Percentiles rank a stretch among this genome's conserved stretches.
These are phyloP conservation scores for Magallana gigas DNA, from an alignment of 1,140 invertebrate species.

Conservation along the genomic window DNA sequence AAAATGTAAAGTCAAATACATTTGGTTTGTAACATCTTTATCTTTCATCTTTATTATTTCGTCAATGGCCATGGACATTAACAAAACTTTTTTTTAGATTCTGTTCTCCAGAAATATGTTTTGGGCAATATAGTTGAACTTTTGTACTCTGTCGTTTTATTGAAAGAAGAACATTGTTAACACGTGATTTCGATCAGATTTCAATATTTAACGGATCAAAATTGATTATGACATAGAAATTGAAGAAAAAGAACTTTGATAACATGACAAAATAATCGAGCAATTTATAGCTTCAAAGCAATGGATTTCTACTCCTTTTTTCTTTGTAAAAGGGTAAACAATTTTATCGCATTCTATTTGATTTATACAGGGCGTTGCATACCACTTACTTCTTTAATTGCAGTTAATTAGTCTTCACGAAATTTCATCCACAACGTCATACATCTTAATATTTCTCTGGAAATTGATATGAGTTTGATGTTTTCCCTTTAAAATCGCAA, in stretches of 20 bases:
- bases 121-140: no score
- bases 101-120: no score
- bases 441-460: not conserved
- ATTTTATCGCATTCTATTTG: not conserved
- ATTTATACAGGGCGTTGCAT: conserved; percentile 8
- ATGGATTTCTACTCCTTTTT: not conserved
- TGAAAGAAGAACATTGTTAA: no score
- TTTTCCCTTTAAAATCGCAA: no score
- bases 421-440: not conserved
- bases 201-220: not conserved
- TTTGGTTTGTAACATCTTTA: no score
- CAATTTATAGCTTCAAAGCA: not conserved
- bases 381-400: not conserved
- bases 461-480: no score
- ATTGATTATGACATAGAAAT: not conserved
- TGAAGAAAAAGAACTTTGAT: not conserved
- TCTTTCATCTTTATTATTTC: no score
- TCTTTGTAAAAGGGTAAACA: not conserved
- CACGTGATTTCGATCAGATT: no score
- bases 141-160: no score
- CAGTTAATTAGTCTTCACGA: not conserved
- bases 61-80: no score
- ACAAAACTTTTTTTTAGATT: no score
- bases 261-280: not conserved
- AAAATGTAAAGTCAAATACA: no score